These are phyloP conservation scores for Nestor notabilis DNA, from an alignment of 2,113 vertebrate genomes.

Conservation along the genomic window DNA sequence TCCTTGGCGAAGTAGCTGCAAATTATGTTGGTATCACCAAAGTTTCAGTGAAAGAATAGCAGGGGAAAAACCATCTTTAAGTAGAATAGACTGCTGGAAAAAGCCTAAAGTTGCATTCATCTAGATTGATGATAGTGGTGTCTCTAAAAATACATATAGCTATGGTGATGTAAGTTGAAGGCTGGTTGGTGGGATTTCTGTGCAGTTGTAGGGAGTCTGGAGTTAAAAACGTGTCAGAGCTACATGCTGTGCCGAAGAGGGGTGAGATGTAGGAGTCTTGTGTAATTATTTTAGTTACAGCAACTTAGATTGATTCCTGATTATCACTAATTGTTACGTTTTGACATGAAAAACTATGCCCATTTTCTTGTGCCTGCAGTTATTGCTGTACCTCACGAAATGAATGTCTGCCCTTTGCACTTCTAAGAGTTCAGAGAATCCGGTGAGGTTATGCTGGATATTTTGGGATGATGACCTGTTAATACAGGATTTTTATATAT, in stretches of 20 bases:
- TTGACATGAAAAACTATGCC: background rate
- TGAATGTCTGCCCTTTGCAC: background rate
- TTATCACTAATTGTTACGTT: background rate
- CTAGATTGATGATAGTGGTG: background rate
- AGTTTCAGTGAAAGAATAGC: background rate
- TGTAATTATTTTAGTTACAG: background rate
- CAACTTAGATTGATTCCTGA: background rate
- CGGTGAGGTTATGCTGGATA: accelerated
- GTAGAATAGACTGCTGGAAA: background rate
- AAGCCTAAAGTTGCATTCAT: background rate
- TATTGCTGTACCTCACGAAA: background rate
- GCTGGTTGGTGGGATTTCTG: background rate
- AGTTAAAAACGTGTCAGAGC: background rate
- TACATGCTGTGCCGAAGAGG: background rate
- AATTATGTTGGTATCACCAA: background rate
- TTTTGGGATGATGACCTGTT: background rate
- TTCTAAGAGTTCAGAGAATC: background rate
- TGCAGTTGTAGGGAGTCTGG: background rate
- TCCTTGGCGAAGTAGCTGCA: background rate
- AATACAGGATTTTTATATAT: background rate
- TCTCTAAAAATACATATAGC: background rate
- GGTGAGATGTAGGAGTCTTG: background rate
- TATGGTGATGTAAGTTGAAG: background rate
- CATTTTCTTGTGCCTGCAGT: background rate
- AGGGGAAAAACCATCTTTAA: background rate